Evolutionary conservation across 1,140 invertebrate genomes (phyloP), one percentile per base, ranked within the genome.

Genomic region (Zaprionus kolodkinae): DNA sequence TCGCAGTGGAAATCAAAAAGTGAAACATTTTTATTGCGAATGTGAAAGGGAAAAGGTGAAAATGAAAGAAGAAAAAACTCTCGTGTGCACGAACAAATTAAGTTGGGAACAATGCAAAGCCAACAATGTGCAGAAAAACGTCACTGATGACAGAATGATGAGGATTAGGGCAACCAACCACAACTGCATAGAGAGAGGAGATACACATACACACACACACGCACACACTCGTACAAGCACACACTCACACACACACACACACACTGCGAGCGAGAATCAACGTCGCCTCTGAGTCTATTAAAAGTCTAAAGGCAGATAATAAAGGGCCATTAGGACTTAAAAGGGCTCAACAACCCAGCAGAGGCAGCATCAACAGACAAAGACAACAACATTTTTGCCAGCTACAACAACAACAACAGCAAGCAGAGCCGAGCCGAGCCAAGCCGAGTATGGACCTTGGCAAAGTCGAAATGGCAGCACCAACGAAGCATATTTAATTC

Each of bases 271-370:
- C 25, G 35, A 43, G 21, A 62, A 54, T 57, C 54, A 56, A 33
- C 73, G 81, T 81, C 81, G 78, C 74, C 79, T 76, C 81, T 77
- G 89, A 91, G 89, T 91, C 89, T 91, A 91, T 91, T 91, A 91
- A 91, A 91, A 91, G 89, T 91, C 89, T 91, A 91, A 91, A 91
- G 89, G 89, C 89, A 91, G 89, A 91, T 91, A 91, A 91, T 91
- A 91, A 91, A 91, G 89, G 90, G 85, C 89, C 89, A 91, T 91
- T 91, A 91, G 89, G 85, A 90, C 89, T 91, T 91, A 87, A 91
- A 91, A 91, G 89, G 89, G 89, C 89, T 91, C 89, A 91, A 72
- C 89, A 83, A 72, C 73, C 68, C 79, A 73, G 63, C 79, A 57
- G 62, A 69, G 74, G 63, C 74, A 75, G 63, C 69, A 73, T 50